Evolutionary conservation across 2,888 invertebrate genomes (phyloP).

Genomic region (Sisyra terminalis): DNA sequence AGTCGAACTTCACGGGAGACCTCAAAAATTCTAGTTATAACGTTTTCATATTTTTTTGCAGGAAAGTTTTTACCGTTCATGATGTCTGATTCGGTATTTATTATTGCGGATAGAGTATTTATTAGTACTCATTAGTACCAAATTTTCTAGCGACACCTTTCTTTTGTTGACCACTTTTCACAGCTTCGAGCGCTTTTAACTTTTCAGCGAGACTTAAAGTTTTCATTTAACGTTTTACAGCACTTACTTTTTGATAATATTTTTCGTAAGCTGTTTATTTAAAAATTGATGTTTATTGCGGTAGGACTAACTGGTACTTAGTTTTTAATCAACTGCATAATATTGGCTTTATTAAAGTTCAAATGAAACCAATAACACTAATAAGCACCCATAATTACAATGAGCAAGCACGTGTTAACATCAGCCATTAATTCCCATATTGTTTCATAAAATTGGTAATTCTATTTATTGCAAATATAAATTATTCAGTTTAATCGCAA

Average conservation of each 20-base stretch:
- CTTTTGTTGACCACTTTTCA: not conserved
- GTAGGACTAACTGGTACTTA: not conserved
- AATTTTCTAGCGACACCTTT: not conserved
- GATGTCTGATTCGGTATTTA: not conserved
- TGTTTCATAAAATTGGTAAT: too few relatives aligned
- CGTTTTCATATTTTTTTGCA: not conserved
- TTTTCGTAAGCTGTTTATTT: not conserved
- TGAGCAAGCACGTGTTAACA: not conserved
- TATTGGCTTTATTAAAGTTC: not conserved
- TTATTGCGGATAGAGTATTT: not conserved
- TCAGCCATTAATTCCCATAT: not conserved
- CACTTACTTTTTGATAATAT: not conserved
- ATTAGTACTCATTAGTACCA: not conserved
- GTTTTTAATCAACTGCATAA: not conserved
- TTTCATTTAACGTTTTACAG: conserved; percentile 1
- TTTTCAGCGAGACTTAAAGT: not conserved
- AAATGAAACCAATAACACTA: not conserved
- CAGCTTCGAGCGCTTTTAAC: not conserved
- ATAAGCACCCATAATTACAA: not conserved
- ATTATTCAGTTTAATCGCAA: too few relatives aligned
- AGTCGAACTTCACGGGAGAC: not conserved
- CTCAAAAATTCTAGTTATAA: not conserved
- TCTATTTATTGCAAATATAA: too few relatives aligned
- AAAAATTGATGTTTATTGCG: not conserved
- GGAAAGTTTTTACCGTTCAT: not conserved